These are phyloP conservation scores for Parthenolecanium corni DNA, from an alignment of 2,888 invertebrate species.

Conservation along the genomic window DNA sequence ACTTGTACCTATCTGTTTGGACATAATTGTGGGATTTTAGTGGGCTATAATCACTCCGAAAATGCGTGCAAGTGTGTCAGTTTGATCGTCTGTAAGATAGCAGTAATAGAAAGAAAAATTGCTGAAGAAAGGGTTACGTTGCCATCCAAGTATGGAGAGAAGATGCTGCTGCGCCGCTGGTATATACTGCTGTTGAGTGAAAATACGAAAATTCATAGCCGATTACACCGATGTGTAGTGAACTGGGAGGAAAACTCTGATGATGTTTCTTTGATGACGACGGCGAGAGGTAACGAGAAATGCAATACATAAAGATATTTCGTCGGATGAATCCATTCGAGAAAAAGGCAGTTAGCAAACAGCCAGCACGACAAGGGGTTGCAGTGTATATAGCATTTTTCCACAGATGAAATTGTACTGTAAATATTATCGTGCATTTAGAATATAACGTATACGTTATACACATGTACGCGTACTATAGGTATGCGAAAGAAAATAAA, in stretches of 20 bases:
- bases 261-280: slow-evolving; percentile 20
- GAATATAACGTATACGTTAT: too few relatives aligned
- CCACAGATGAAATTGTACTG: slow-evolving; percentile 7
- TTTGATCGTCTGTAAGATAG: too few relatives aligned
- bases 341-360: neutral
- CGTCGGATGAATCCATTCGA: slow-evolving; percentile 8
- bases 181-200: neutral
- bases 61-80: too few relatives aligned
- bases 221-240: slow-evolving; percentile 27
- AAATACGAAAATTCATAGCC: slow-evolving; percentile 24
- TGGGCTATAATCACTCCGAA: too few relatives aligned
- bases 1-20: too few relatives aligned
- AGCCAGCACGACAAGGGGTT: neutral
- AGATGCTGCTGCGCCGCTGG: neutral
- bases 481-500: too few relatives aligned
- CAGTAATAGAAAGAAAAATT: too few relatives aligned
- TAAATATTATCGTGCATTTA: slow-evolving; percentile 16
- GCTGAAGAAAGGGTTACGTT: too few relatives aligned
- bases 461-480: too few relatives aligned
- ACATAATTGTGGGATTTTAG: too few relatives aligned
- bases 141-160: neutral
- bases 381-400: neutral
- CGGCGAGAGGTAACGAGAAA: neutral
- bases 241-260: slow-evolving; percentile 24
- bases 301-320: slow-evolving; percentile 20